Percentiles rank a stretch among this genome's conserved stretches.
These are phyloP conservation scores for Hecatera dysodea DNA, from an alignment of 2,888 invertebrate species.

Conservation along the genomic window DNA sequence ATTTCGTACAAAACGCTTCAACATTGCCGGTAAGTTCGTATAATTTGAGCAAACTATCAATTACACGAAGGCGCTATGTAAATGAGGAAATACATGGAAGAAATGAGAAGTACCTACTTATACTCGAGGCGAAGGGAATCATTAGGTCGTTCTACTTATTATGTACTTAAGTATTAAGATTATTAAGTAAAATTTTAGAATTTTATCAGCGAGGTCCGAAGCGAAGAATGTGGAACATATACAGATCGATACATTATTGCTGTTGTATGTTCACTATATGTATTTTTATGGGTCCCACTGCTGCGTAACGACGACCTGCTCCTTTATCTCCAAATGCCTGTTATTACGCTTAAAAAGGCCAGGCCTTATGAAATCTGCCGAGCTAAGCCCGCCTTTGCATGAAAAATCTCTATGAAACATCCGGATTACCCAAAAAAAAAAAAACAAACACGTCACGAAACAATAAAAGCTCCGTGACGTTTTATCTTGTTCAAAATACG, in stretches of 20 bases:
- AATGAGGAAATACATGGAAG: slow-evolving; percentile 44
- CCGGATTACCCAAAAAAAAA: not conserved
- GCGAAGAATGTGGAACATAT: slow-evolving; percentile 17
- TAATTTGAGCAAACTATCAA: slow-evolving; percentile 59
- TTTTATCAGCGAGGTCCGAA: slow-evolving; percentile 21
- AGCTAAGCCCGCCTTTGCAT: not conserved
- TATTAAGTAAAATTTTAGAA: slow-evolving; percentile 21
- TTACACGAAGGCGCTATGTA: slow-evolving; percentile 49
- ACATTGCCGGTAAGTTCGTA: slow-evolving; percentile 38
- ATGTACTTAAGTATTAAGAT: slow-evolving; percentile 2
- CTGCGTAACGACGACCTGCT: not conserved
- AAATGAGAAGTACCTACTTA: slow-evolving; percentile 8
- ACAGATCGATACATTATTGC: slow-evolving; percentile 11
- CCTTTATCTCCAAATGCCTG: not conserved
- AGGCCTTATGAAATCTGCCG: not conserved
- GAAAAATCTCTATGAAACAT: slow-evolving; percentile 14
- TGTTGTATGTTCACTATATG: slow-evolving; percentile 3
- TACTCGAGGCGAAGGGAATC: slow-evolving; percentile 27
- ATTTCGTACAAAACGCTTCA: slow-evolving; percentile 48
- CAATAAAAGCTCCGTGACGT: slow-evolving; percentile 36
- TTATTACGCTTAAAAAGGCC: no score
- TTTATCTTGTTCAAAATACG: slow-evolving; percentile 53
- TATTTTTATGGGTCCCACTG: not conserved
- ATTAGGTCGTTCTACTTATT: slow-evolving; percentile 21
- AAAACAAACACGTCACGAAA: slow-evolving; percentile 12